Base-by-base conservation (phyloP, 2,888 invertebrate species). In the Sceliomorpha sp. region DNA sequence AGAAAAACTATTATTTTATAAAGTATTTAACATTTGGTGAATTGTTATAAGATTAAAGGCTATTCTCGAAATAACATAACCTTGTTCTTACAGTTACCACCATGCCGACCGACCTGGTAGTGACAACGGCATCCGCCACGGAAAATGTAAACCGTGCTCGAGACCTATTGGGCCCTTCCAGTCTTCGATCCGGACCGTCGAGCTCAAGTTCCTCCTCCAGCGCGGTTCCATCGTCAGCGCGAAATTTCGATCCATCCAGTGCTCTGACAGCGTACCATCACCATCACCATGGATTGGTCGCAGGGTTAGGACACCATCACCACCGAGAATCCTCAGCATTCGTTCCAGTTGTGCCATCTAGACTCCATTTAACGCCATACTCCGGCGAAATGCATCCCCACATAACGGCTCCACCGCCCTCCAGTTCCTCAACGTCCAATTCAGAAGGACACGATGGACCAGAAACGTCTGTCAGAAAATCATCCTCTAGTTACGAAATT, bases 321-420 rank as follows among this genome's bases (percentile, higher is more conserved):
- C 94, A 94, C 84, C 91, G 95, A 34, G 95, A 95, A 88, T 92
- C 94, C 5, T 96, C 95, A 8, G 96, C 96, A 0, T 96, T 96
- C 87, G 95, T 96, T 47, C 96, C 96, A 24, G 96, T 96, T 48
- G 93, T 96, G 58, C 96, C 96, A 7, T 93, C 94, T 34, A 91
- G 95, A 78, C 91, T 95, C 79, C 94, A 94, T 71, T 91, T 94
- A 15, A 92, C 93, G 12, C 90, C 94, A 20, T 94, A 94, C 79
- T 91, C 93, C 0, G 91, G 92, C 39, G 93, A 93, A 77, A 92
- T 93, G 87, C 93, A 93, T 78, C 92, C 94, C 26, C 91, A 91
- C 8, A 80, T 94, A 4, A 73, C 86, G 3, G 83, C 79, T 0
- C 81, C 82, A 1, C 80, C 83, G 1, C 78, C 83, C 3, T 76